Base-by-base conservation (phyloP, 2,888 invertebrate genomes). In the Diarsia mendica region DNA sequence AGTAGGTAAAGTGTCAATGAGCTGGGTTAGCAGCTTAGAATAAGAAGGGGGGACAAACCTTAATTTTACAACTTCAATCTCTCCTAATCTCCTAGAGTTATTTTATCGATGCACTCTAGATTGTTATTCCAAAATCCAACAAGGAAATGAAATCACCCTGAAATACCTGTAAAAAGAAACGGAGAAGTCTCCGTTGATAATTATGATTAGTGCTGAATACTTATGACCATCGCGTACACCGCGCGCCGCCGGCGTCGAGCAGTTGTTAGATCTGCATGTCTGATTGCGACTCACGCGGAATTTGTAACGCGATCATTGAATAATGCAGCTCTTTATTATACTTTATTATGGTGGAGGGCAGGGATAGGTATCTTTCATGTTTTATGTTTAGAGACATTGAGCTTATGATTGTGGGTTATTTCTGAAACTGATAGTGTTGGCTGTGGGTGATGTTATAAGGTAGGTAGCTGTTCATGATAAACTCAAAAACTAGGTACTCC, bases 241-340 rank as follows among this genome's bases (percentile, higher is more conserved):
- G 28, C 28, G 28, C 67, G 23, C 49, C 2, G 8, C 49, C 2
- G 8, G 39, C 39, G 48, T 3, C 68, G 65, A 48, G 44, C 67
- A 58, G 46, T 73, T 67, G 68, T 60, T 69, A 48, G 49, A 83
- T 84, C 82, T 83, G 84, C 82, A 82, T 79, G 74, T 65, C 83
- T 82, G 79, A 80, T 83, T 80, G 84, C 61, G 70, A 80, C 73
- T 46, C 67, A 8, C 4, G 6, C 28, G 44, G 73, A 73, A 78
- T 83, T 60, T 33, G 28, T 65, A 68, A 67, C 70, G 23, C 46
- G 49, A 66, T 71, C 79, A 81, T 83, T 79, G 79, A 78, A 81
- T 83, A 78, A 70, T 77, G 67, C 63, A 82, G 72, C 69, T 73
- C 23, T 64, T 72, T 67, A 28, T 67, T 55, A 11, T 1, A 58